phyloP scores from a whole-genome alignment of 2,113 vertebrate genomes.

The Datnioides undecimradiatus region DNA sequence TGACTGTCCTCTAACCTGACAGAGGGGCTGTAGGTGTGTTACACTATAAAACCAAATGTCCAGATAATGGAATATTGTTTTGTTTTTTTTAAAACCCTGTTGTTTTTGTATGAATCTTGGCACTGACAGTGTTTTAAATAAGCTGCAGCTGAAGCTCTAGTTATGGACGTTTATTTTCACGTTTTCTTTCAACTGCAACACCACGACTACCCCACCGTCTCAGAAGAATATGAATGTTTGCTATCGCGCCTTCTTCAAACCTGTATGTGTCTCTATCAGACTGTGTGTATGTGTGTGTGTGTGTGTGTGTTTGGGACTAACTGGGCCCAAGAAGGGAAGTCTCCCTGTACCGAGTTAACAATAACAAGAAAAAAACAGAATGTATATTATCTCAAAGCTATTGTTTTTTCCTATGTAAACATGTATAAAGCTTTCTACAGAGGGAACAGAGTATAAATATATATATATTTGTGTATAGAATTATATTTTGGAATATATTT shows the following conservation, averaged over 20 bases:
- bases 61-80: conserved; percentile 3
- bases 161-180: conserved; percentile 9
- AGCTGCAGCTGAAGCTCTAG: conserved; percentile 44
- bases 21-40: background rate
- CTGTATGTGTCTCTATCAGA: background rate
- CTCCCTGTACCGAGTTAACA: conserved; percentile 8
- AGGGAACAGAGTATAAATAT: conserved; percentile 80
- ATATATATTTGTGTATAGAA: conserved; percentile 84
- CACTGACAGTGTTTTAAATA: conserved; percentile 52
- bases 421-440: conserved; percentile 81
- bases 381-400: conserved; percentile 73
- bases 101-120: conserved; percentile 41
- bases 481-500: conserved; percentile 84
- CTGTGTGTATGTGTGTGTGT: no score
- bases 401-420: conserved; percentile 69
- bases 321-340: conserved; percentile 11
- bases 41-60: conserved; percentile 22
- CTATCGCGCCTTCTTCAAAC: conserved; percentile 30
- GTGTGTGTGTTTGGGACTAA: conserved; percentile 6
- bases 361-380: conserved; percentile 62
- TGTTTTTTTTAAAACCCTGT: background rate
- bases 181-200: conserved; percentile 31
- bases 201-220: conserved; percentile 58
- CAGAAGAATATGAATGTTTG: conserved; percentile 72
- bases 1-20: background rate